Evolutionary conservation across 1,140 invertebrate species (phyloP).

Genomic region (Heterodera schachtii): DNA sequence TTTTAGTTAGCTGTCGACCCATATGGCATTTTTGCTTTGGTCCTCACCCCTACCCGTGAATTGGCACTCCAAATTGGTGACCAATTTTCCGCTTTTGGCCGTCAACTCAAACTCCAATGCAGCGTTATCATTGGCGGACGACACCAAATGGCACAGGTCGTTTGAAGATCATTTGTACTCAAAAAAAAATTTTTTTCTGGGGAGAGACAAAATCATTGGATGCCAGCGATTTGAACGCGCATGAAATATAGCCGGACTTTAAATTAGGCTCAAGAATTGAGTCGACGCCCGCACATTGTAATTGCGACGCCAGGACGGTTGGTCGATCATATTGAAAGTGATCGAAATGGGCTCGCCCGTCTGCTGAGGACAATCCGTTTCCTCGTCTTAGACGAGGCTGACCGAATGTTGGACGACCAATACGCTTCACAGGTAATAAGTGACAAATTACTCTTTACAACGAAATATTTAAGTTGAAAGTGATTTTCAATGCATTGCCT

Average conservation of each 20-base stretch:
- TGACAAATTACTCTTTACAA: not conserved
- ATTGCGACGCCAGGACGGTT: slow-evolving; percentile 96
- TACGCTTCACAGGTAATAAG: slow-evolving; percentile 51
- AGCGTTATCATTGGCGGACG: slow-evolving; percentile 38
- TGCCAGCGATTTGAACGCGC: too few relatives aligned
- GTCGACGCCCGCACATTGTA: slow-evolving; percentile 69
- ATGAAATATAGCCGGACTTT: not conserved
- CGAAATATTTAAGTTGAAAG: slow-evolving; percentile 74
- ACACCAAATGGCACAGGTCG: slow-evolving; percentile 40
- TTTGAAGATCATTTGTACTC: not conserved
- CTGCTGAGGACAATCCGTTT: slow-evolving; percentile 50
- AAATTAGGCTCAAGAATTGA: slow-evolving; percentile 34
- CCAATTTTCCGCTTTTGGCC: slow-evolving; percentile 60
- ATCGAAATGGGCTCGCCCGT: slow-evolving; percentile 26
- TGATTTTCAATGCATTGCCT: slow-evolving; percentile 85
- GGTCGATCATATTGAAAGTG: slow-evolving; percentile 60
- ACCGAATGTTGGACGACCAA: slow-evolving; percentile 59
- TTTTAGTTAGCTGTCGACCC: slow-evolving; percentile 50
- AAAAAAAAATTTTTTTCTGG: too few relatives aligned
- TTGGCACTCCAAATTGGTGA: slow-evolving; percentile 65
- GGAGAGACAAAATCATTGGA: too few relatives aligned
- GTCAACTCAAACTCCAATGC: slow-evolving; percentile 53
- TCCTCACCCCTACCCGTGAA: slow-evolving; percentile 63
- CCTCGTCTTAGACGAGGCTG: slow-evolving; percentile 63
- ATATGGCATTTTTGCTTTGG: slow-evolving; percentile 56